Conservation (phyloP, 37 sponge, comb jelly and placozoan genomes). For the Diacarnus erythraeanus region DNA sequence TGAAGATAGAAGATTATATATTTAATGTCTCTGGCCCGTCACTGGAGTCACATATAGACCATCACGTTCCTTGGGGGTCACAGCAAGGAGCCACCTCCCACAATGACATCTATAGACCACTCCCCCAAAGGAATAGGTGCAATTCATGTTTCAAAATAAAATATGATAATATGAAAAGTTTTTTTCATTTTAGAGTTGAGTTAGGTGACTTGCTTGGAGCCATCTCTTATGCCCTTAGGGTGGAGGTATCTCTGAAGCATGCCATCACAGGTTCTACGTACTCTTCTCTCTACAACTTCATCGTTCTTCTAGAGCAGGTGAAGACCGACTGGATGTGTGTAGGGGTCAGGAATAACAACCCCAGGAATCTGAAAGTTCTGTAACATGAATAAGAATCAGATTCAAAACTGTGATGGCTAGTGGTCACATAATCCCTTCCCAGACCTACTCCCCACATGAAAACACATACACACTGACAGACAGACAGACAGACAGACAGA, state of each 20-base stretch:
- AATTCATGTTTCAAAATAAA: no score
- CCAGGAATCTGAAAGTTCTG: no score
- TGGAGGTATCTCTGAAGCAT: slow-evolving; percentile 51
- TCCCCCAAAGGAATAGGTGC: neutral
- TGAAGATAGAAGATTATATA: neutral
- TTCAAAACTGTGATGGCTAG: no score
- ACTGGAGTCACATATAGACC: neutral
- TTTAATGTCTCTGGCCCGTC: neutral
- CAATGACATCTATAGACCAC: neutral
- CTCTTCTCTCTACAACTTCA: slow-evolving; percentile 49
- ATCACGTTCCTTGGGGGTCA: no score
- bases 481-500: no score
- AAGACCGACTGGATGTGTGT: no score
- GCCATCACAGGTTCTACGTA: slow-evolving; percentile 50
- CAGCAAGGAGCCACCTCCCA: neutral
- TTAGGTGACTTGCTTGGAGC: slow-evolving; percentile 51
- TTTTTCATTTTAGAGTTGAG: slow-evolving; percentile 14
- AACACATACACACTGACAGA: no score
- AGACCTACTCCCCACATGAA: no score
- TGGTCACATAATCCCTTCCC: no score
- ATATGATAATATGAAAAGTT: no score
- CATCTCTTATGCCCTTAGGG: slow-evolving; percentile 52
- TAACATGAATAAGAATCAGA: no score
- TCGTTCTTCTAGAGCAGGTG: slow-evolving; percentile 59
- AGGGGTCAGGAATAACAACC: no score